Evolutionary conservation across 2,888 invertebrate species (phyloP), one percentile per base, ranked within the genome.

Genomic region (Tiphia femorata): DNA sequence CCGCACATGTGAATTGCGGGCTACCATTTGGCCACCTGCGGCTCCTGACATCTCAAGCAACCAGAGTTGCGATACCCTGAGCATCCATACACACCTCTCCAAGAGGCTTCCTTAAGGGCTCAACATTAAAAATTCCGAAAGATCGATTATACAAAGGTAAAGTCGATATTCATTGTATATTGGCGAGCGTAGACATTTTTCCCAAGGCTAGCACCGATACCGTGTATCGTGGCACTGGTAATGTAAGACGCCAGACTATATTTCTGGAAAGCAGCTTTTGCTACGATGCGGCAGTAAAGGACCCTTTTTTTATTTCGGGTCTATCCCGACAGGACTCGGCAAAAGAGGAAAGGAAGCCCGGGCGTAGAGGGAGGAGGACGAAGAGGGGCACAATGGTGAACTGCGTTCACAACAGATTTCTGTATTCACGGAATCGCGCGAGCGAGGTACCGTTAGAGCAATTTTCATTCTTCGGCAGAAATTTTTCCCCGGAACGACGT

Each of bases 21-120:
- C 72, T 68, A 67, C 66, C 65, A 67, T 67, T 63, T 65, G 70
- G 66, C 77, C 73, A 77, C 77, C 75, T 76, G 75, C 74, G 71
- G 73, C 72, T 75, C 50, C 68, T 67, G 70, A 74, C 75, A 57
- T 70, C 75, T 74, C 70, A 64, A 72, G 67, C 56, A 58, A n/a
- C n/a, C n/a, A n/a, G n/a, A n/a, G n/a, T n/a, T n/a, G 59, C 63
- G 53, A 43, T 55, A 56, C 52, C 53, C 48, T 60, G 44, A 59
- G 62, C 62, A 46, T 21, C 20, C 50, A 48, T 52, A 62, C 54
- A 49, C 61, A 43, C 54, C 57, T 55, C 58, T 51, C 25, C 16
- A 25, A 25, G 25, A 25, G 25, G 25, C 25, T n/a, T n/a, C n/a
- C n/a, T n/a, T n/a, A n/a, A n/a, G n/a, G n/a, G n/a, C n/a, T n/a